A percentile compares a stretch with the other conserved stretches of the same genome.
Conservation (phyloP, 1,140 invertebrate species). For the Drosophila ficusphila region DNA sequence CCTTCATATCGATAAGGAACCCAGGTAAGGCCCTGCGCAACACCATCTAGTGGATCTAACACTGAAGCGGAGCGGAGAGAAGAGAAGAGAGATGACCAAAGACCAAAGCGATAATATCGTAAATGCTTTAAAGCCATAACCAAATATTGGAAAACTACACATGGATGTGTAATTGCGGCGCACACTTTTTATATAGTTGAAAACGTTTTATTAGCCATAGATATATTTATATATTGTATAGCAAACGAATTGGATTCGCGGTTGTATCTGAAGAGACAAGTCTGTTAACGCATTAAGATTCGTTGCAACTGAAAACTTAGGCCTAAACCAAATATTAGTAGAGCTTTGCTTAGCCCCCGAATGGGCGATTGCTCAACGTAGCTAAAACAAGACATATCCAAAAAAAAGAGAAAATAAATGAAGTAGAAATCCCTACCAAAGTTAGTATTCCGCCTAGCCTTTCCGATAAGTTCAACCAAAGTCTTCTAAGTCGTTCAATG, state of each 20-base stretch:
- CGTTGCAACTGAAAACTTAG: constrained; percentile 17
- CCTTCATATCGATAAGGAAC: constrained; percentile 88
- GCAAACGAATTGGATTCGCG: constrained; percentile 28
- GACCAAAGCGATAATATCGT: constrained; percentile 32
- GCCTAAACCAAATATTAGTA: constrained; percentile 10
- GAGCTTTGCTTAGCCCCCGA: constrained; percentile 17
- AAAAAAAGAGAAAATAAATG: not conserved
- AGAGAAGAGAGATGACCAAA: constrained; percentile 31
- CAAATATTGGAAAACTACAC: constrained; percentile 20
- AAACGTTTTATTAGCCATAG: constrained; percentile 26
- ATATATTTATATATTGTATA: constrained; percentile 26
- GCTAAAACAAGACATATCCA: constrained; percentile 39
- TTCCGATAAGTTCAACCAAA: constrained; percentile 22
- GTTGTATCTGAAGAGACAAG: constrained; percentile 48
- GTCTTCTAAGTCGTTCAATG: constrained; percentile 20
- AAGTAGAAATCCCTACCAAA: constrained; percentile 10
- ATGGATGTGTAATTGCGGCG: constrained; percentile 30
- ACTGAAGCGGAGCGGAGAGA: constrained; percentile 6
- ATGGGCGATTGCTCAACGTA: constrained; percentile 3
- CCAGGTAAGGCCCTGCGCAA: constrained; percentile 81
- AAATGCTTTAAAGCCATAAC: constrained; percentile 53
- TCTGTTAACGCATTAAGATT: constrained; percentile 49
- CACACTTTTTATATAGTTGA: constrained; percentile 49
- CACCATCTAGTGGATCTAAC: constrained; percentile 59
- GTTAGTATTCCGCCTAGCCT: constrained; percentile 4